A percentile compares a stretch with the other conserved stretches of the same genome.
phyloP scores from a whole-genome alignment of 2,113 vertebrate species.

The Coryphaenoides rupestris region DNA sequence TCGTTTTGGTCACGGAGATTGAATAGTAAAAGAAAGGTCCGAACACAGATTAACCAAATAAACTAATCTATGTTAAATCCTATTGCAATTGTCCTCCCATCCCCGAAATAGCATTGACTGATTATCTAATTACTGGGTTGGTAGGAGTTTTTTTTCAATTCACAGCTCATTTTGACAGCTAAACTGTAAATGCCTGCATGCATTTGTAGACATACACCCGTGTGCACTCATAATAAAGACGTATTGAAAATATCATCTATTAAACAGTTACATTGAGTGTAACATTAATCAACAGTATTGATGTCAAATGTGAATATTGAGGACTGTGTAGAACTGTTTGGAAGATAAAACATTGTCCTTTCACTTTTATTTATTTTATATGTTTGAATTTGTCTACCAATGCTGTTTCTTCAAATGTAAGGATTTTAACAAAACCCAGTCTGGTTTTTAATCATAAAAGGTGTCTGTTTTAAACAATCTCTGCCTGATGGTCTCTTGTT shows the following conservation, averaged over 20 bases:
- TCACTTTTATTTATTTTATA: conserved; percentile 67
- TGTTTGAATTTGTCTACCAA: conserved; percentile 70
- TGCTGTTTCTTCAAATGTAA: conserved; percentile 72
- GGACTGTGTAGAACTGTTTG: conserved; percentile 67
- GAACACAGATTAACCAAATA: conserved; percentile 19
- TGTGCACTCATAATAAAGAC: conserved; percentile 59
- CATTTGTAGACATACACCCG: conserved; percentile 64
- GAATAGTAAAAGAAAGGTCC: conserved; percentile 27
- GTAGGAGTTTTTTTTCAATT: conserved; percentile 20
- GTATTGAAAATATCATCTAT: conserved; percentile 49
- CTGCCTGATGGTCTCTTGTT: conserved; percentile 7
- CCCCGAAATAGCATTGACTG: conserved; percentile 26
- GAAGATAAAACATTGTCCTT: conserved; percentile 49
- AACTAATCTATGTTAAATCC: conserved; percentile 11
- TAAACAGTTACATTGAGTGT: conserved; percentile 64
- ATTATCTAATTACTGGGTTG: conserved; percentile 27
- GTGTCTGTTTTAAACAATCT: conserved; percentile 68
- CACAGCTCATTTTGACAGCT: conserved; percentile 54
- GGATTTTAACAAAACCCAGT: conserved; percentile 64
- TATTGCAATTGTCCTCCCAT: conserved; percentile 26
- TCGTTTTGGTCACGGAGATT: conserved; percentile 35
- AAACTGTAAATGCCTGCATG: conserved; percentile 70
- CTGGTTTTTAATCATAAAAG: conserved; percentile 78
- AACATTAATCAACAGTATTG: conserved; percentile 73
- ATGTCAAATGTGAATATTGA: conserved; percentile 74